A percentile compares a stretch with the other conserved stretches of the same genome.
phyloP scores from a whole-genome alignment of 2,797 vertebrate genomes.

The Lagodon rhomboides region DNA sequence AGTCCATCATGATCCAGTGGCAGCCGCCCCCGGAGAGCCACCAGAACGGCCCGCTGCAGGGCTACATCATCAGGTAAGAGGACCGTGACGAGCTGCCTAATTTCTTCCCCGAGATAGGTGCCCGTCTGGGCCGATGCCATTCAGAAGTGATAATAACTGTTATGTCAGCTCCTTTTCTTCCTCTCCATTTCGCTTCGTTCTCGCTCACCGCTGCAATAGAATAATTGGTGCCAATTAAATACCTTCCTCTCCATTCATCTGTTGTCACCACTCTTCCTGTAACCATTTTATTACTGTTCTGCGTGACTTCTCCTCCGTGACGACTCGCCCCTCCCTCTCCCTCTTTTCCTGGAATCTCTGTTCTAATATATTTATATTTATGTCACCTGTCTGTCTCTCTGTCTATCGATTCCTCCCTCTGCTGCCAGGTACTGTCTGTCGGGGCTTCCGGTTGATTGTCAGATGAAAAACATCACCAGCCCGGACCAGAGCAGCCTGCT shows the following conservation, averaged over 20 bases:
- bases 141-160: constrained; percentile 70
- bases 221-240: constrained; percentile 79
- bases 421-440: constrained; percentile 94
- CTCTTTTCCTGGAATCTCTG: neutral
- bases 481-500: constrained; percentile 93
- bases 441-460: constrained; percentile 95
- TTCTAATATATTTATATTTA: constrained; percentile 49
- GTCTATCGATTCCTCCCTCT: constrained; percentile 41
- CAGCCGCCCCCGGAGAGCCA: constrained; percentile 95
- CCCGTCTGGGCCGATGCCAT: constrained; percentile 44
- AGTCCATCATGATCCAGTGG: constrained; percentile 99
- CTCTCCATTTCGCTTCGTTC: constrained; percentile 53
- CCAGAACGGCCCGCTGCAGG: constrained; percentile 95
- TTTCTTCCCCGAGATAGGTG: constrained; percentile 39
- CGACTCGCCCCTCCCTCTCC: neutral
- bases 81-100: constrained; percentile 42
- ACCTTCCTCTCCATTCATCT: constrained; percentile 61
- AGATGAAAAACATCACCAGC: constrained; percentile 96
- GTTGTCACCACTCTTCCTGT: constrained; percentile 59
- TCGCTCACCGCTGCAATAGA: constrained; percentile 48
- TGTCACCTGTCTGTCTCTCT: constrained; percentile 3
- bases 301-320: constrained; percentile 28
- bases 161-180: constrained; percentile 60
- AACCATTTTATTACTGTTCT: constrained; percentile 44
- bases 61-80: constrained; percentile 94